phyloP scores from a whole-genome alignment of 2,113 vertebrate species.

The Muntiacus reevesi region DNA sequence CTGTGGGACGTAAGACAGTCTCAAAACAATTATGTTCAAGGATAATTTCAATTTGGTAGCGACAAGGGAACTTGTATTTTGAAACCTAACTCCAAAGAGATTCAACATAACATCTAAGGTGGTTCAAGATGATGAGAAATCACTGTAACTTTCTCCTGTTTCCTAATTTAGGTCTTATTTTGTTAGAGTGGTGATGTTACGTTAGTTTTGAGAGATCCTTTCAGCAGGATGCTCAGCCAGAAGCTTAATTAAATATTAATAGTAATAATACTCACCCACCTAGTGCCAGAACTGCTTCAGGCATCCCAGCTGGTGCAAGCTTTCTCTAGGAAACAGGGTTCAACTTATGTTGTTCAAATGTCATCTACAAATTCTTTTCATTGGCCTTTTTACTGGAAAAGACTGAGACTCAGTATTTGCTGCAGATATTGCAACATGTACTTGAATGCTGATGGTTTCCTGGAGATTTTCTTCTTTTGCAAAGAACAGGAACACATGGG shows the following conservation, averaged over 20 bases:
- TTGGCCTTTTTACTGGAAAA: not conserved
- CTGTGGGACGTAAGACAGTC: not conserved
- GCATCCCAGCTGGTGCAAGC: not conserved
- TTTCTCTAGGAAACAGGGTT: not conserved
- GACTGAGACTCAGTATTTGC: not conserved
- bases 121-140: not conserved
- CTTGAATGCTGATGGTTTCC: not conserved
- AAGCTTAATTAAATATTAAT: conserved; percentile 10
- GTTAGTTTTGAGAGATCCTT: not conserved
- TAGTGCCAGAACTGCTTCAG: not conserved
- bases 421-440: not conserved
- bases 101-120: not conserved
- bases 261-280: not conserved
- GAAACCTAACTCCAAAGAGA: not conserved
- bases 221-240: not conserved
- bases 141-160: not conserved
- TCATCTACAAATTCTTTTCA: not conserved
- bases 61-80: not conserved
- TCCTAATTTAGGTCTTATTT: conserved; percentile 1
- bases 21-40: not conserved
- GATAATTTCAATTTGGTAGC: not conserved
- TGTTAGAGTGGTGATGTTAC: not conserved
- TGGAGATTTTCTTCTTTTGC: not conserved
- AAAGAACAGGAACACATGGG: not conserved
- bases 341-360: not conserved